Evolutionary conservation across 2,888 invertebrate genomes (phyloP), one percentile per base, ranked within the genome.

Genomic region (Elysia crispata): DNA sequence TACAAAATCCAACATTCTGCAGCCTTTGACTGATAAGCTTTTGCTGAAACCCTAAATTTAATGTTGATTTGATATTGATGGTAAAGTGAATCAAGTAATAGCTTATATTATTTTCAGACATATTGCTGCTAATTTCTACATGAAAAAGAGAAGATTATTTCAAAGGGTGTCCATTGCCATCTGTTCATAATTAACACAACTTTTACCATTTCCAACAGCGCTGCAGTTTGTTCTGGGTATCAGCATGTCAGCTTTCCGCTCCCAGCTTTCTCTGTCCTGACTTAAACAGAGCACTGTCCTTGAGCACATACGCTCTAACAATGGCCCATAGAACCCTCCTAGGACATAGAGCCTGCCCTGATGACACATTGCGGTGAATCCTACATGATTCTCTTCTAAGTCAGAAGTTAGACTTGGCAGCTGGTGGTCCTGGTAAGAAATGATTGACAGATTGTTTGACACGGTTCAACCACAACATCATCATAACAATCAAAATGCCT

Each of bases 361-460:
- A 49, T 76, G 76, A 20, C 20, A 25, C 31, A 76, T n/a, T 1
- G 62, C 76, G n/a, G 64, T 50, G 3, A 76, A 50, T 15, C 76
- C 49, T 13, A 20, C 31, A 28, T 76, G 76, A 25, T 25, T 64
- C 6, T 62, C 15, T 1, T 76, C 49, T 1, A 76, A 49, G 20
- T 60, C 23, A 57, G 60, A 31, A 11, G 28, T 15, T 18, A 76
- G 28, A 23, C 28, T 76, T 41, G 76, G 76, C 30, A 76, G 82
- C 77, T 0, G 81, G 64, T 20, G 83, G 74, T 0, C 13, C 85
- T 49, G 83, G 75, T 0, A 82, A 41, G 5, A 41, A 11, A 6
- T 41, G 41, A 41, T 41, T 41, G n/a, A n/a, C n/a, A n/a, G n/a
- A n/a, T n/a, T n/a, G n/a, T n/a, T n/a, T n/a, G n/a, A n/a, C n/a